A percentile compares a stretch with the other conserved stretches of the same genome.
Evolutionary conservation across 1,140 invertebrate species (phyloP).

Genomic region (Drosophila sechellia): DNA sequence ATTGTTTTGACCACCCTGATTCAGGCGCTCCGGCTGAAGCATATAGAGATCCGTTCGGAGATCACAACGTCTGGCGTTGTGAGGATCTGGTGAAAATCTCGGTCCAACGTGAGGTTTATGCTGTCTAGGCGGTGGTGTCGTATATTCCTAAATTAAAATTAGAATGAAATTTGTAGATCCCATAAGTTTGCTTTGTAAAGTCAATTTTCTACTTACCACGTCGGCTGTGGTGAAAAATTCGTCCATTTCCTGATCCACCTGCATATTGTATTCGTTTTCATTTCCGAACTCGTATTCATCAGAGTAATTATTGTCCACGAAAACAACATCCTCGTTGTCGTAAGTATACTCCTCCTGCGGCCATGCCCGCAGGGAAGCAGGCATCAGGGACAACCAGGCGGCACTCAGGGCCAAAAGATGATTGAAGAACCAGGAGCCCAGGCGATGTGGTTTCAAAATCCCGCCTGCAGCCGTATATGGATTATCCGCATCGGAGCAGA

Average conservation of each 20-base stretch:
- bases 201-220: slow-evolving; percentile 40
- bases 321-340: slow-evolving; percentile 76
- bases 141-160: slow-evolving; percentile 63
- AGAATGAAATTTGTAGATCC: no score
- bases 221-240: slow-evolving; percentile 82
- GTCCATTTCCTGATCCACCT: slow-evolving; percentile 77
- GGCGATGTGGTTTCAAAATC: slow-evolving; percentile 59
- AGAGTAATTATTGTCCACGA: slow-evolving; percentile 75
- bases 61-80: slow-evolving; percentile 90
- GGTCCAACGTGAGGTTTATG: slow-evolving; percentile 84
- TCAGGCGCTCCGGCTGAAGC: slow-evolving; percentile 91
- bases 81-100: slow-evolving; percentile 85
- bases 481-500: slow-evolving; percentile 91
- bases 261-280: slow-evolving; percentile 70
- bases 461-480: slow-evolving; percentile 87
- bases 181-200: not conserved
- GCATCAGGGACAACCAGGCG: slow-evolving; percentile 75
- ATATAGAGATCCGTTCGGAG: slow-evolving; percentile 94
- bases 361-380: slow-evolving; percentile 71
- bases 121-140: slow-evolving; percentile 77
- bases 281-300: slow-evolving; percentile 81
- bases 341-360: slow-evolving; percentile 83
- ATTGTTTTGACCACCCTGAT: slow-evolving; percentile 90
- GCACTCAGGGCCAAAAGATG: slow-evolving; percentile 72
- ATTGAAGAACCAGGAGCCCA: slow-evolving; percentile 73